Evolutionary conservation across 1,140 invertebrate species (phyloP).

Genomic region (Dolichoris vasculosae): DNA sequence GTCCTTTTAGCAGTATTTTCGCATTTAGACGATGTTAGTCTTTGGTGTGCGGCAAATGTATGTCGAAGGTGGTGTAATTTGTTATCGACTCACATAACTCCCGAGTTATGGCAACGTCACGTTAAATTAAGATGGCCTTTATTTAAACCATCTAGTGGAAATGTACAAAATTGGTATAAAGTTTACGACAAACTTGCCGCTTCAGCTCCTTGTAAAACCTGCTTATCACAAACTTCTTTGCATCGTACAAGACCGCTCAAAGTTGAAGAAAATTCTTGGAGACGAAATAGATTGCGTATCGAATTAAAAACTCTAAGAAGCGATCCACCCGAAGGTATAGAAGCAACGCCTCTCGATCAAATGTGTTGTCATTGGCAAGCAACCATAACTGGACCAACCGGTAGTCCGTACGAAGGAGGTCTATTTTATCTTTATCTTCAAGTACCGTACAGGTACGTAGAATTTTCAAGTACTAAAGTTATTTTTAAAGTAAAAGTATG

Average conservation of each 20-base stretch:
- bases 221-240: slow-evolving; percentile 85
- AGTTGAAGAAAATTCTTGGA: slow-evolving; percentile 83
- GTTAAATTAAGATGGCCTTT: slow-evolving; percentile 87
- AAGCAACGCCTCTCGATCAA: slow-evolving; percentile 88
- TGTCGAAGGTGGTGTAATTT: slow-evolving; percentile 89
- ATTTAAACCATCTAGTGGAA: slow-evolving; percentile 81
- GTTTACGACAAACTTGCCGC: slow-evolving; percentile 75
- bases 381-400: slow-evolving; percentile 89
- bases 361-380: slow-evolving; percentile 93
- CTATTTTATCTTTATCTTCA: slow-evolving; percentile 95
- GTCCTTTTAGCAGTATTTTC: slow-evolving; percentile 91
- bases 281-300: slow-evolving; percentile 82
- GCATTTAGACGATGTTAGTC: slow-evolving; percentile 92
- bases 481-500: not conserved
- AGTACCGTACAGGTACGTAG: slow-evolving; percentile 82
- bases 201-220: slow-evolving; percentile 84
- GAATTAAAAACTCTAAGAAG: slow-evolving; percentile 85
- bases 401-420: slow-evolving; percentile 95
- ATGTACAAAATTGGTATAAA: slow-evolving; percentile 85
- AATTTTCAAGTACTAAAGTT: not conserved
- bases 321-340: slow-evolving; percentile 93
- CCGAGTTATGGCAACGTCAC: slow-evolving; percentile 85
- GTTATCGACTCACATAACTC: slow-evolving; percentile 83
- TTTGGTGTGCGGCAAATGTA: slow-evolving; percentile 90
- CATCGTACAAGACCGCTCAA: slow-evolving; percentile 75